Evolutionary conservation across 2,888 invertebrate genomes (phyloP).

Genomic region (Drosophila mimica): DNA sequence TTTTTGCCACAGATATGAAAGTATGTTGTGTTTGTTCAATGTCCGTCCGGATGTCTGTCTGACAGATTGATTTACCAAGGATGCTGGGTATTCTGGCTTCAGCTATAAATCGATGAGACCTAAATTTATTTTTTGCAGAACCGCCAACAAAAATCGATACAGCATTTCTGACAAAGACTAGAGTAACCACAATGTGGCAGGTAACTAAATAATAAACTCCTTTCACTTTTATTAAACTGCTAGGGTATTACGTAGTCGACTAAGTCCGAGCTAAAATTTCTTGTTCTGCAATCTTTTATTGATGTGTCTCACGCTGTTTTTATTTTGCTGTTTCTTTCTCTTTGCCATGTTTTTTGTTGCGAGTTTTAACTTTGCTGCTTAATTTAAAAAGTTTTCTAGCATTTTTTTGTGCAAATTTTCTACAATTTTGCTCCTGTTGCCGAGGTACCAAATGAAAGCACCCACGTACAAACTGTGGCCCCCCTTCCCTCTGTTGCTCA

Average conservation of each 20-base stretch:
- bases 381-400: conserved; percentile 74
- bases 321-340: conserved; percentile 1
- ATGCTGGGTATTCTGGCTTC: neutral
- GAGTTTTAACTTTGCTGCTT: conserved; percentile 77
- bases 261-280: neutral
- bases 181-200: neutral
- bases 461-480: conserved; percentile 40
- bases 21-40: neutral
- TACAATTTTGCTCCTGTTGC: conserved; percentile 52
- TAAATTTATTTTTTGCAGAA: no score
- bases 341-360: conserved; percentile 47
- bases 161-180: neutral
- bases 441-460: conserved; percentile 12
- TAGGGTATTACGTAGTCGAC: neutral
- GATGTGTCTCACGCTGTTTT: conserved; percentile 14
- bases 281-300: conserved; percentile 36
- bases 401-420: conserved; percentile 63
- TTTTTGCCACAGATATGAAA: neutral
- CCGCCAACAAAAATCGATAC: neutral
- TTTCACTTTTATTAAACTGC: neutral
- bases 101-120: neutral
- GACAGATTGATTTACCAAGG: neutral
- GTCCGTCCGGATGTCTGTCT: neutral
- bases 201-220: neutral
- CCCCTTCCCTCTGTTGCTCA: conserved; percentile 6